Evolutionary conservation across 2,888 invertebrate species (phyloP).

Genomic region (Leptura quadrifasciata): DNA sequence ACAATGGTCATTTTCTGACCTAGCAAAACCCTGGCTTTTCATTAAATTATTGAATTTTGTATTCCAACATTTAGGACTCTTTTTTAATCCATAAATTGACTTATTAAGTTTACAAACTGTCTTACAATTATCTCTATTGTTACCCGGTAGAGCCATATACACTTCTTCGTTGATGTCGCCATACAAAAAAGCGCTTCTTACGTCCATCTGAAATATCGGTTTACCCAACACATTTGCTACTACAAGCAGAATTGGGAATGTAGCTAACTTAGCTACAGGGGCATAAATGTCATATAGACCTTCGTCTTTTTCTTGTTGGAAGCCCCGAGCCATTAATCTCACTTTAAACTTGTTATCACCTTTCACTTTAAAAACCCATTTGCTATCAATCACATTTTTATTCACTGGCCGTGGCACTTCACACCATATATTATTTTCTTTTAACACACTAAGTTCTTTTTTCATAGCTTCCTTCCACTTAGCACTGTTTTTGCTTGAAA

Average conservation of each 20-base stretch:
- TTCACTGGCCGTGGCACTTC: constrained; percentile 44
- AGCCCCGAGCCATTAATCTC: constrained; percentile 33
- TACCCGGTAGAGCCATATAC: constrained; percentile 52
- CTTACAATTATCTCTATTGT: constrained; percentile 34
- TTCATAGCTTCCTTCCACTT: constrained; percentile 45
- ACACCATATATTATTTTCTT: constrained; percentile 44
- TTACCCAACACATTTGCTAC: constrained; percentile 33
- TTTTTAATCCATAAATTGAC: constrained; percentile 57
- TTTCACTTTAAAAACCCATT: constrained; percentile 51
- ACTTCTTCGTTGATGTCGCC: constrained; percentile 57
- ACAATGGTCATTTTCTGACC: constrained; percentile 47
- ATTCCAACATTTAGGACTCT: constrained; percentile 56
- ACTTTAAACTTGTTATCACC: constrained; percentile 50
- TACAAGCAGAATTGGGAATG: constrained; percentile 39
- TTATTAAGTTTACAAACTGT: constrained; percentile 55
- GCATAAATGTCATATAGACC: constrained; percentile 22
- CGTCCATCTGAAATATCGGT: constrained; percentile 56
- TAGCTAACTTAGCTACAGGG: constrained; percentile 6
- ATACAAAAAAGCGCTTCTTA: constrained; percentile 57
- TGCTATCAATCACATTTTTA: constrained; percentile 28
- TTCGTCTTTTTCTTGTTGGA: constrained; percentile 28
- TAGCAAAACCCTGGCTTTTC: constrained; percentile 43
- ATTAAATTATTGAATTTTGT: constrained; percentile 52
- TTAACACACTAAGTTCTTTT: constrained; percentile 45
- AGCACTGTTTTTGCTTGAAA: constrained; percentile 3